Evolutionary conservation across 2,888 invertebrate genomes (phyloP).

Genomic region (Melieria omissa): DNA sequence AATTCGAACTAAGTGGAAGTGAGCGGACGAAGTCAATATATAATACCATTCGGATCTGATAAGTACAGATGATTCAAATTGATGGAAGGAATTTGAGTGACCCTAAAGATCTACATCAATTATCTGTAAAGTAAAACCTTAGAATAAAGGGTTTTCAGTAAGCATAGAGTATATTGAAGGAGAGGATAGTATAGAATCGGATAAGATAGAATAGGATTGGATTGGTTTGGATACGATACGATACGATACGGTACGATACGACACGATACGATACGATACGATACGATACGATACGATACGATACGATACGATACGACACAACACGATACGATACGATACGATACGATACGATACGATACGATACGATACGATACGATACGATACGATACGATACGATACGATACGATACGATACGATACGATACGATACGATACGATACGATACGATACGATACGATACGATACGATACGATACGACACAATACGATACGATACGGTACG

Average conservation of each 20-base stretch:
- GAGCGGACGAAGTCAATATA: no score
- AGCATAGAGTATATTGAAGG: no score
- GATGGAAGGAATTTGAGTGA: no score
- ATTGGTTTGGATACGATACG: not conserved
- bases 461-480: not conserved
- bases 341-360: not conserved
- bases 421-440: not conserved
- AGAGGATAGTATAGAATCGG: not conserved
- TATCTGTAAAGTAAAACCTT: no score
- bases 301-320: not conserved
- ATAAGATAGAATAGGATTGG: not conserved
- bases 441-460: not conserved
- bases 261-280: not conserved
- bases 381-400: not conserved
- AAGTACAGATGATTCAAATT: no score
- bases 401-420: not conserved
- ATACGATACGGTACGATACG: not conserved
- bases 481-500: not conserved
- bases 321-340: not conserved
- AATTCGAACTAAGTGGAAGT: no score
- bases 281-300: not conserved
- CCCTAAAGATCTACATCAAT: no score
- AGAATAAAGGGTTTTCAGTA: no score
- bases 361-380: not conserved
- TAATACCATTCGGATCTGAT: no score